These are phyloP conservation scores for Bradypodion pumilum DNA, from an alignment of 2,797 vertebrate species.

Conservation along the genomic window DNA sequence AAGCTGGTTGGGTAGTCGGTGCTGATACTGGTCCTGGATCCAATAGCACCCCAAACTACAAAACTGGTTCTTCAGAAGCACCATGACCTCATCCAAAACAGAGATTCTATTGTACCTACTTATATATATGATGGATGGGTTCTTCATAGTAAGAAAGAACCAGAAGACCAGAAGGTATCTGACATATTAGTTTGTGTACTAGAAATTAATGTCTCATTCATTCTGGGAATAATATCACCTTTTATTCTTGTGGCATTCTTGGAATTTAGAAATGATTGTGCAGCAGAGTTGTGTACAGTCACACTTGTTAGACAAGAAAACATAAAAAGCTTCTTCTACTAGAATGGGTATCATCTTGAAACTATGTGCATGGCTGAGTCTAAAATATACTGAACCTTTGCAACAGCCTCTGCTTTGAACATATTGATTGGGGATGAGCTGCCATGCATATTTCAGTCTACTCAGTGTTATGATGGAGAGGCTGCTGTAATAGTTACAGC, in stretches of 20 bases:
- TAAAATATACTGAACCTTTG: conserved; percentile 7
- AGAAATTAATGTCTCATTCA: no score
- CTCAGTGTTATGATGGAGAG: conserved; percentile 29
- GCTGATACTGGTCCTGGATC: neutral
- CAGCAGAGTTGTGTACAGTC: neutral
- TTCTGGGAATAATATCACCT: neutral
- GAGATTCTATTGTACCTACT: neutral
- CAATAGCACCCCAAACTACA: neutral
- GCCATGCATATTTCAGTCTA: neutral
- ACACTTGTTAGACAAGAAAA: neutral
- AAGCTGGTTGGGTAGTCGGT: no score
- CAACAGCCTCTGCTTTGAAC: neutral
- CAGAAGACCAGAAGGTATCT: neutral
- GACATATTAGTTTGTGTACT: neutral
- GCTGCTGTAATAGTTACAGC: conserved; percentile 39
- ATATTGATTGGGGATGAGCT: neutral
- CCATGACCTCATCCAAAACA: neutral
- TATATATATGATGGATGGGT: neutral
- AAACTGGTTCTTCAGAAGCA: neutral
- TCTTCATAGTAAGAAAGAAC: neutral
- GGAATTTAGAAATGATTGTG: neutral
- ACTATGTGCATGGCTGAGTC: neutral
- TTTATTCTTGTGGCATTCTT: conserved; percentile 2
- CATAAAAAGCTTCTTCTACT: neutral
- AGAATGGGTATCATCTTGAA: conserved; percentile 23